phyloP scores from a whole-genome alignment of 2,797 vertebrate species.

The Todus mexicanus region DNA sequence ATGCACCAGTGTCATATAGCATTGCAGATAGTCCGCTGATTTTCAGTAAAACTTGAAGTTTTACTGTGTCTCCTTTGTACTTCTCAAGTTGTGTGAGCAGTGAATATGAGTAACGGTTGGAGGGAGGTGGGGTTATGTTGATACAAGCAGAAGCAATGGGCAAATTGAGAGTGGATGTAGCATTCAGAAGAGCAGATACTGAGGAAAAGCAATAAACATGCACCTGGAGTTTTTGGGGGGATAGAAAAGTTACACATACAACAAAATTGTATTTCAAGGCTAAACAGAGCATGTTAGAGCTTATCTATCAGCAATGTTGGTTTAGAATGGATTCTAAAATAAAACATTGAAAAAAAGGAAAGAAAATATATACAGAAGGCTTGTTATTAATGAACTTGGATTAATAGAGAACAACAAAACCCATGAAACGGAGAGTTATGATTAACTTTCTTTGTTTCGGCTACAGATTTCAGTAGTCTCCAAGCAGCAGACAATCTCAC shows the following conservation, averaged over 20 bases:
- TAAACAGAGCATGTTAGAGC: not conserved
- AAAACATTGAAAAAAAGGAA: not conserved
- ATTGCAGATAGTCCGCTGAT: too few relatives aligned
- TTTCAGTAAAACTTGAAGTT: too few relatives aligned
- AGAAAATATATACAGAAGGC: not conserved
- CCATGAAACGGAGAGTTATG: not conserved
- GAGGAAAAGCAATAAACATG: too few relatives aligned
- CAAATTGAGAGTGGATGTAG: too few relatives aligned
- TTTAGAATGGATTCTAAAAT: not conserved
- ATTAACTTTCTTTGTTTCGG: not conserved
- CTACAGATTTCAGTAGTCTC: not conserved
- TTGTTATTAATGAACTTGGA: not conserved
- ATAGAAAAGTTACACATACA: not conserved
- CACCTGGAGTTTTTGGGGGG: not conserved
- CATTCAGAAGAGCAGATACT: not conserved
- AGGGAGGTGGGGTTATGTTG: not conserved
- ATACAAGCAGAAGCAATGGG: too few relatives aligned
- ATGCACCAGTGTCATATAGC: too few relatives aligned
- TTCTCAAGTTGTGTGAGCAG: not conserved
- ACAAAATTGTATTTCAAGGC: not conserved
- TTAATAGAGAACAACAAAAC: not conserved
- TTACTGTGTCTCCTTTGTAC: not conserved
- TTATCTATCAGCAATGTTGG: not conserved
- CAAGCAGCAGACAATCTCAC: not conserved
- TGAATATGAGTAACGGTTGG: fast-evolving